Conservation (phyloP, 2,797 vertebrate genomes). For the Helostoma temminkii region DNA sequence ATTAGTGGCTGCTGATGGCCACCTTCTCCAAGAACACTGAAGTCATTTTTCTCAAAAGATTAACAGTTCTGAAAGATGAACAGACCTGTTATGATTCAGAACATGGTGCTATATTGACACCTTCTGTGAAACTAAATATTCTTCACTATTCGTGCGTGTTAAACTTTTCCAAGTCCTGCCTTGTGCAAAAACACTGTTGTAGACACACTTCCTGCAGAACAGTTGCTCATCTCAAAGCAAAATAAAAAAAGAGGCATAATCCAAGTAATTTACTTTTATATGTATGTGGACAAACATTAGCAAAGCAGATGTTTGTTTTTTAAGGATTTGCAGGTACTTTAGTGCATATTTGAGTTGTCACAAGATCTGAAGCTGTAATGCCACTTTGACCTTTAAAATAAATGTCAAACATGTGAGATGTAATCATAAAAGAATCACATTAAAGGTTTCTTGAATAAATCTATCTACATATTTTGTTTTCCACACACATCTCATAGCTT, state of each 20-base stretch:
- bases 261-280: not conserved
- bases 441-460: not conserved
- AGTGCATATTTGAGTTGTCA: not conserved
- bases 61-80: constrained; percentile 45
- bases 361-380: not conserved
- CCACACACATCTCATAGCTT: not conserved
- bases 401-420: not conserved
- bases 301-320: not conserved
- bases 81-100: constrained; percentile 52
- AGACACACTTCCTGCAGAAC: constrained; percentile 17
- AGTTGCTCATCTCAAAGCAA: constrained; percentile 12
- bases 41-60: constrained; percentile 29
- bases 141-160: constrained; percentile 25
- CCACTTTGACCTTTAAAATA: constrained; percentile 13
- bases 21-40: constrained; percentile 15
- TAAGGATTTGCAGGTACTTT: not conserved
- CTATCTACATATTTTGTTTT: not conserved
- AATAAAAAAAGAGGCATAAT: too few species aligned
- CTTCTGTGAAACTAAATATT: constrained; percentile 58
- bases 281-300: not conserved
- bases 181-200: constrained; percentile 28
- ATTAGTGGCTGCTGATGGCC: not conserved
- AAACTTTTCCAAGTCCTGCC: constrained; percentile 40
- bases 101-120: constrained; percentile 45
- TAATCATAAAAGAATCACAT: not conserved